Evolutionary conservation across 92 coral and sea anemone species (phyloP), one percentile per base, ranked within the genome.

Genomic region (Montipora capitata): DNA sequence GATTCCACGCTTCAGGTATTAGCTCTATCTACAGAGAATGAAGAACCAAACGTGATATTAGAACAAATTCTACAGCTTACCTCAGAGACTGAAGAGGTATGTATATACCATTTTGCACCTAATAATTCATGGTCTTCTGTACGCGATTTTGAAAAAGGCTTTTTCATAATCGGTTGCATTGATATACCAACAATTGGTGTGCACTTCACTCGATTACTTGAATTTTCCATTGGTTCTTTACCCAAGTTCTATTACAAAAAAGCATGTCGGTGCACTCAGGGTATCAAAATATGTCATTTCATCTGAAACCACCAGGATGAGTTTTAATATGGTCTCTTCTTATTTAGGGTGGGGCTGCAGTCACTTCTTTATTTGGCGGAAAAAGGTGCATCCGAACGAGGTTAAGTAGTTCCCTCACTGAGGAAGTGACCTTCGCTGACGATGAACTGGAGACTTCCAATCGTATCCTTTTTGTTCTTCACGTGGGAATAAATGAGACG

Each of bases 381-480:
- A 81, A 81, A 68, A 70, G 40, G 77, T 10, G 68, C 4, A 27
- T 70, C 15, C 5, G 45, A 40, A 69, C 86, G 71, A 68, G 40
- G 3, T 68, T 82, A 2, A 73, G 49, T 68, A 82, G 76, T 52
- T 82, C 78, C 7, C 86, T 35, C 16, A 69, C 86, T 11, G 78
- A 44, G 17, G 86, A 82, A 39, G 51, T 82, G 5, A 54, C 49
- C 11, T 54, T 82, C 1, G 78, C 69, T 0, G 76, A 66, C 5
- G 77, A 81, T 65, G 27, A 5, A 1, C 11, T 51, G 16, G 86
- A 81, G 16, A 7, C 64, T 52, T 38, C 86, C 39, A 40, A 38
- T 48, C 68, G 68, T 77, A 77, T 77, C 57, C 81, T 77, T 77
- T 72, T 18, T 18, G 20, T 18, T 18, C 20, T 18, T 18, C 20